Conservation (phyloP, 2,113 vertebrate species). For the Regulus satrapa region DNA sequence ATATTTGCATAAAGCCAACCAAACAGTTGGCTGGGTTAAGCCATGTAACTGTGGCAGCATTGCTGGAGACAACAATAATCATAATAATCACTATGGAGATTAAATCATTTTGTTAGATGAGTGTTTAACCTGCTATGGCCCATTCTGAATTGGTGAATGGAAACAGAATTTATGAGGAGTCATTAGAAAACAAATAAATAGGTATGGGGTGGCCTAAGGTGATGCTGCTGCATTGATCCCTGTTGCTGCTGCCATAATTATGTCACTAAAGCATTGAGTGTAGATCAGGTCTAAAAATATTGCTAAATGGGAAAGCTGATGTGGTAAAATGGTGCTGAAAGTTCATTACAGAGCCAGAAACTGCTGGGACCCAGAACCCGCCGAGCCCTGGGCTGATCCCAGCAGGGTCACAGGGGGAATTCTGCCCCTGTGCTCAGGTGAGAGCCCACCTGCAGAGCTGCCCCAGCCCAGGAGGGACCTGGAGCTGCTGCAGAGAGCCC, state of each 20-base stretch:
- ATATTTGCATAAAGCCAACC: background rate
- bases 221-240: background rate
- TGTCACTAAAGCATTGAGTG: background rate
- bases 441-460: background rate
- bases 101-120: background rate
- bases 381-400: fast-evolving
- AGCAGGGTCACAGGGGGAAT: background rate
- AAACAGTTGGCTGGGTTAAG: background rate
- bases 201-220: background rate
- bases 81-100: background rate
- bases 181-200: background rate
- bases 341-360: background rate
- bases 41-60: background rate
- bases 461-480: background rate
- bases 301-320: background rate
- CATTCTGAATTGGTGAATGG: background rate
- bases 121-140: background rate
- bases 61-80: background rate
- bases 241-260: background rate
- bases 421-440: background rate
- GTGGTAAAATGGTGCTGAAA: background rate
- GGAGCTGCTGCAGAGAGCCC: background rate
- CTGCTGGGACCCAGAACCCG: background rate
- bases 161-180: background rate
- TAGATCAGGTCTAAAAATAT: background rate